A percentile compares a stretch with the other conserved stretches of the same genome.
Evolutionary conservation across 2,888 invertebrate species (phyloP).

Genomic region (Drosophila falleni): DNA sequence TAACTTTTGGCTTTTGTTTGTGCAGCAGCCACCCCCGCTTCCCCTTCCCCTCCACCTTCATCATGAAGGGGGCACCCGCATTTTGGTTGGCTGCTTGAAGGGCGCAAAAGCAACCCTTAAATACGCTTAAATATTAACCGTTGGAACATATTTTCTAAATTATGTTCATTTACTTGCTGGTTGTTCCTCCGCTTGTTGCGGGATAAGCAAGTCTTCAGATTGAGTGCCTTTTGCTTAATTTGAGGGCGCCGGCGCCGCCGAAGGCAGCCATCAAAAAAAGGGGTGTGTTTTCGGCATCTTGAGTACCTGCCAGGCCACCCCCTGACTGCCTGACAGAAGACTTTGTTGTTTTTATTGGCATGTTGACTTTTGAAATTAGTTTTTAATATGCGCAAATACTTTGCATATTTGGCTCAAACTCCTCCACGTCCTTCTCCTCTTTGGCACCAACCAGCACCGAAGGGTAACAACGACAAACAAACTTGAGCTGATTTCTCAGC

Average conservation of each 20-base stretch:
- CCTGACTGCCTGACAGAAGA: slow-evolving; percentile 13
- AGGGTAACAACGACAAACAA: slow-evolving; percentile 15
- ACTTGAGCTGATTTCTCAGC: slow-evolving; percentile 17
- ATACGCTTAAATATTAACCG: slow-evolving; percentile 72
- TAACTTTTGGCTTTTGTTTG: slow-evolving; percentile 80
- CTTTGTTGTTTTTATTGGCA: slow-evolving; percentile 82
- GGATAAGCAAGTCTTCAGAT: slow-evolving; percentile 37
- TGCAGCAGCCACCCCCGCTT: slow-evolving; percentile 19
- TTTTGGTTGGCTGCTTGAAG: slow-evolving; percentile 67
- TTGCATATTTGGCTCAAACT: slow-evolving; percentile 69
- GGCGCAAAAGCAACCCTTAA: slow-evolving; percentile 71
- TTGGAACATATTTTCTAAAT: slow-evolving; percentile 77
- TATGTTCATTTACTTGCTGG: slow-evolving; percentile 71
- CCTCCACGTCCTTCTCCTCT: not conserved
- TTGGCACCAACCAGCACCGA: slow-evolving; percentile 6
- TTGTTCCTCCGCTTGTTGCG: slow-evolving; percentile 20
- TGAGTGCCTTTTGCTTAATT: slow-evolving; percentile 79
- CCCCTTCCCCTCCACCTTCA: not conserved
- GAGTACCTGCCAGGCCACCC: slow-evolving; percentile 47
- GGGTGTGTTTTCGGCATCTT: slow-evolving; percentile 59
- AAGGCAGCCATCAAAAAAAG: slow-evolving; percentile 59
- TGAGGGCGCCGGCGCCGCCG: slow-evolving; percentile 54
- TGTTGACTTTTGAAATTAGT: slow-evolving; percentile 85
- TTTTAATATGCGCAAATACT: slow-evolving; percentile 85
- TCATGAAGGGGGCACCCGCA: slow-evolving; percentile 57